A percentile compares a stretch with the other conserved stretches of the same genome.
Conservation (phyloP, 2,797 vertebrate genomes). For the Aeoliscus strigatus region DNA sequence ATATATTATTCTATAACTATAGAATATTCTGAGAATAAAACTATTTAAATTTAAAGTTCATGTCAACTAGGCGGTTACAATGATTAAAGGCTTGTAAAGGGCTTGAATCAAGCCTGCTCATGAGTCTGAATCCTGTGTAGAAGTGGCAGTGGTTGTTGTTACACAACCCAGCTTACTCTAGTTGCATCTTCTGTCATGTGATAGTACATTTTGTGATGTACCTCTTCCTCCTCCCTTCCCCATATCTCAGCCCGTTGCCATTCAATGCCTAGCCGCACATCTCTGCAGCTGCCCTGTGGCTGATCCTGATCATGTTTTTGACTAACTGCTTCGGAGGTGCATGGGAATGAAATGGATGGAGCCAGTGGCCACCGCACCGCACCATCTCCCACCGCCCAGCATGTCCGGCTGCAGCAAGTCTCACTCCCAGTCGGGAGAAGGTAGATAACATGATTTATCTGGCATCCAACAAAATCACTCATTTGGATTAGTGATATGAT, state of each 20-base stretch:
- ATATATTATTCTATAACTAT: too few relatives aligned
- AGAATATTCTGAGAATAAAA: too few relatives aligned
- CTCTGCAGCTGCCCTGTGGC: slow-evolving; percentile 58
- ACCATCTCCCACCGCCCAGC: slow-evolving; percentile 57
- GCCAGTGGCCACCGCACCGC: slow-evolving; percentile 55
- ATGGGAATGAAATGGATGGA: slow-evolving; percentile 67
- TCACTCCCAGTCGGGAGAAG: slow-evolving; percentile 68
- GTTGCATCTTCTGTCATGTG: background rate
- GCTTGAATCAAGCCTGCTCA: too few relatives aligned
- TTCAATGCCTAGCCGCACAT: slow-evolving; percentile 52
- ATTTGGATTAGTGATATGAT: slow-evolving; percentile 50
- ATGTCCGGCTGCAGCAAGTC: slow-evolving; percentile 69
- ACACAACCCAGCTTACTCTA: too few relatives aligned
- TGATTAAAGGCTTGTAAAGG: too few relatives aligned
- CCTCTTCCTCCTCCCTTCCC: slow-evolving; percentile 1
- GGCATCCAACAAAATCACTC: slow-evolving; percentile 23
- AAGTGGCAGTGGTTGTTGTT: too few relatives aligned
- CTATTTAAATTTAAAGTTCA: too few relatives aligned
- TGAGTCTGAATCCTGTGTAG: too few relatives aligned
- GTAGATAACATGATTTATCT: slow-evolving; percentile 44
- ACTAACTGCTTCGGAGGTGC: slow-evolving; percentile 49
- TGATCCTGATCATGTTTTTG: slow-evolving; percentile 58
- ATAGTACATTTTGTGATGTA: background rate
- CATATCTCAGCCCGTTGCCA: slow-evolving; percentile 39
- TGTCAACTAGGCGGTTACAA: too few relatives aligned